Base-by-base conservation (phyloP, 2,888 invertebrate species). In the Melangyna quadrimaculata region DNA sequence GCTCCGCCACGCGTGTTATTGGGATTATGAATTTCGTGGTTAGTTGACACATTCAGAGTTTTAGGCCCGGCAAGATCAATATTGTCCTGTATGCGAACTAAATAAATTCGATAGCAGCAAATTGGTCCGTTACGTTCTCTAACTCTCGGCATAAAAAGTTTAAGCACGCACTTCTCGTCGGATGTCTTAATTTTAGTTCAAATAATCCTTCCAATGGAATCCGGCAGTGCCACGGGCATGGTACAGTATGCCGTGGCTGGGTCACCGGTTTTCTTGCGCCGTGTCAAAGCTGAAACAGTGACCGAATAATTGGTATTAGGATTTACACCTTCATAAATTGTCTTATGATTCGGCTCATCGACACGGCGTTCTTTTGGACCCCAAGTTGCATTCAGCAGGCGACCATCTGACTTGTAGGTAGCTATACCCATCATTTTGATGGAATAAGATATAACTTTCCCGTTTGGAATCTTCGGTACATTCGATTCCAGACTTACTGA, bases 221-320 rank as follows among this genome's bases (percentile, higher is more conserved):
- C 95, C 0, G 97, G 97, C 70, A 95, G 93, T 0, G 95, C 95
- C 12, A 95, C 94, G 5, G 94, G 94, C 91, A 97, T 97, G 63
- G 92, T 91, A 90, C 97, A 98, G 88, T 94, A 93, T 0, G 93
- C 92, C 12, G 93, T 90, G 0, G 94, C 95, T 80, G 94, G 93
- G 86, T 95, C 94, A 0, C 97, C 97, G 63, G 95, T 94, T 67
- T 95, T 94, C 61, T 96, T 94, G 51, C 95, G 94, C 69, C 96
- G 94, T 0, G 97, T 97, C 89, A 96, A 95, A 0, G 95, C 97
- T 75, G 95, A 95, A 75, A 97, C 94, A 0, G 94, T 94, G 32
- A 97, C 95, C 14, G 96, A 96, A 91, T 97, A 97, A 91, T 96
- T 95, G 0, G 97, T 97, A 91, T 98, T 97, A 4, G 97, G 95